Conservation (phyloP, 2,888 invertebrate species). For the Gryllus longicercus region DNA sequence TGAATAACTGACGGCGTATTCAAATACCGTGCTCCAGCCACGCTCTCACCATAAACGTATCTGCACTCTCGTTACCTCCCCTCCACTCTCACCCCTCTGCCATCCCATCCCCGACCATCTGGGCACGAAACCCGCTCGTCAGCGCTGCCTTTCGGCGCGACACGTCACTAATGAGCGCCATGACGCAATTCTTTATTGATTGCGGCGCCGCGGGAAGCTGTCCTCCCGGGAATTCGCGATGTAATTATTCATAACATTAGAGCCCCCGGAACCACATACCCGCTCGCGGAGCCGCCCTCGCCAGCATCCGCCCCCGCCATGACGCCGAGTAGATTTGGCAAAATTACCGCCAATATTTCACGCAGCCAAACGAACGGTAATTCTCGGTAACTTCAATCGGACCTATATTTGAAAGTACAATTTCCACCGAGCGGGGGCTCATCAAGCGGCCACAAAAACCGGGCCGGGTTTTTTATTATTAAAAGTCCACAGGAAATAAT, state of each 20-base stretch:
- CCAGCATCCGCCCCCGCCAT: neutral
- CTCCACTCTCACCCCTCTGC: neutral
- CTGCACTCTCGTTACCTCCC: neutral
- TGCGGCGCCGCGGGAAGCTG: neutral
- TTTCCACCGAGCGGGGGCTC: neutral
- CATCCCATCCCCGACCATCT: neutral
- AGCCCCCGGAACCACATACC: neutral
- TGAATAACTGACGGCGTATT: no score
- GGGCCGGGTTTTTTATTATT: constrained; percentile 2
- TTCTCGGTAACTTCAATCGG: constrained; percentile 5
- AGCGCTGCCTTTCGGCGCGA: neutral
- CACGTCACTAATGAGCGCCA: neutral
- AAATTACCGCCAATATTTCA: constrained; percentile 17
- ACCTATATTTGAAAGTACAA: constrained; percentile 17
- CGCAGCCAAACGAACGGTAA: constrained; percentile 6
- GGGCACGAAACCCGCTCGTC: no score
- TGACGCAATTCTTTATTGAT: constrained; percentile 17
- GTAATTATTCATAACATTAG: constrained; percentile 17
- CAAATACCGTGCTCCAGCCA: no score
- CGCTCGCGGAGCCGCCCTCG: neutral
- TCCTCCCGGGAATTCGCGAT: neutral
- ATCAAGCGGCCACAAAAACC: neutral
- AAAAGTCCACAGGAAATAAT: constrained; percentile 10
- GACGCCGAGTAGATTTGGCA: neutral
- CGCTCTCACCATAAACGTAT: no score